These are phyloP conservation scores for Protomyctophum bolini DNA, from an alignment of 2,113 vertebrate species.

Conservation along the genomic window DNA sequence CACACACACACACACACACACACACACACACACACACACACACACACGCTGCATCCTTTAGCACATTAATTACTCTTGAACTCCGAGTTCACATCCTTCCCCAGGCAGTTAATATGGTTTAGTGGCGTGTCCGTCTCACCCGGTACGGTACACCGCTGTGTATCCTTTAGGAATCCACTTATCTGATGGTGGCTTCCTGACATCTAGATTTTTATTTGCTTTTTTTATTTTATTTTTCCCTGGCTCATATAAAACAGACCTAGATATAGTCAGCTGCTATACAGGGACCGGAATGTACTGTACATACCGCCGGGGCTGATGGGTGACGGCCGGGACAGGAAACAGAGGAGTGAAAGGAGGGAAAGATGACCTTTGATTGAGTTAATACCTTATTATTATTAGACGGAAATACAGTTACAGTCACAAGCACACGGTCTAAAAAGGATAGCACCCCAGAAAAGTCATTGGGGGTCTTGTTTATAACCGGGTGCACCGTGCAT, in stretches of 20 bases:
- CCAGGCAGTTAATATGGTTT: slow-evolving; percentile 41
- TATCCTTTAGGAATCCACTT: slow-evolving; percentile 71
- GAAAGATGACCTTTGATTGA: background rate
- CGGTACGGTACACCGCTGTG: slow-evolving; percentile 58
- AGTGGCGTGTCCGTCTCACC: slow-evolving; percentile 39
- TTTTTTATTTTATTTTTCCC: background rate
- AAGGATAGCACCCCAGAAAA: no score
- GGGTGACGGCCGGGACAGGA: slow-evolving; percentile 65
- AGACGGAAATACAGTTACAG: no score
- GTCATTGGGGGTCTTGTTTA: no score
- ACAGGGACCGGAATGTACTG: slow-evolving; percentile 34
- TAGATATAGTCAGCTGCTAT: slow-evolving; percentile 35
- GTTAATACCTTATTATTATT: no score
- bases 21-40: slow-evolving; percentile 5
- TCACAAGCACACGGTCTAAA: no score
- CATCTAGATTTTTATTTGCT: slow-evolving; percentile 29
- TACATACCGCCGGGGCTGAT: slow-evolving; percentile 47
- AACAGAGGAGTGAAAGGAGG: slow-evolving; percentile 38
- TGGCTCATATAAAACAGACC: slow-evolving; percentile 69
- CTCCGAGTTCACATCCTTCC: slow-evolving; percentile 60
- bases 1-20: background rate
- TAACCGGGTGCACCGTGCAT: no score
- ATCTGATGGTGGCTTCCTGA: slow-evolving; percentile 75
- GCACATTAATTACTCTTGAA: slow-evolving; percentile 53
- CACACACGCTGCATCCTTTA: slow-evolving; percentile 22